These are phyloP conservation scores for Scaptomyza polygonia DNA, from an alignment of 2,888 invertebrate genomes.

Conservation along the genomic window DNA sequence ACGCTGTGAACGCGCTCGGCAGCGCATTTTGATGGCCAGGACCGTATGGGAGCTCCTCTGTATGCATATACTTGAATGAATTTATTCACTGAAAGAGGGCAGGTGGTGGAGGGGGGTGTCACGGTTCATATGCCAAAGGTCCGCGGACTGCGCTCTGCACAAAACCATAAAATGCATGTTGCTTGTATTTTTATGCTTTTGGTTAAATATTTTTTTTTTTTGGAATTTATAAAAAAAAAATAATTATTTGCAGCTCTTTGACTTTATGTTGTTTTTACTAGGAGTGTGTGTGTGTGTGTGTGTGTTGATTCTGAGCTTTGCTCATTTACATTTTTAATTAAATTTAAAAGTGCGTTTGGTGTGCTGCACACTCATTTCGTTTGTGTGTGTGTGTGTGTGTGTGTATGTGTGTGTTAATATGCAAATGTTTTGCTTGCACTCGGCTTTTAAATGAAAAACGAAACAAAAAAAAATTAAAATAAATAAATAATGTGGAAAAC, in stretches of 20 bases:
- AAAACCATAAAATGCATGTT: constrained; percentile 66
- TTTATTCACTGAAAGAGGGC: neutral
- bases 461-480: neutral
- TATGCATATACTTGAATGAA: constrained; percentile 1
- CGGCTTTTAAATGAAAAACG: neutral
- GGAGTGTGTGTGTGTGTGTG: constrained; percentile 17
- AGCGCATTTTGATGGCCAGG: constrained; percentile 63
- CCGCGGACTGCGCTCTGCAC: constrained; percentile 6
- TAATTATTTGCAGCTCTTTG: constrained; percentile 31
- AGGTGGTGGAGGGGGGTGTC: neutral
- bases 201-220: constrained; percentile 31
- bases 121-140: neutral
- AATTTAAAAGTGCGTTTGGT: constrained; percentile 63
- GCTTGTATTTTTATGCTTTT: constrained; percentile 45
- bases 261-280: constrained; percentile 9
- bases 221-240: constrained; percentile 29
- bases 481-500: neutral
- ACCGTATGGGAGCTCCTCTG: constrained; percentile 42
- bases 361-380: constrained; percentile 22
- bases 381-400: neutral
- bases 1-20: constrained; percentile 64
- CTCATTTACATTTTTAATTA: constrained; percentile 75
- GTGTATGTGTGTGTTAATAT: constrained; percentile 30
- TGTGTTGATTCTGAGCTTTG: constrained; percentile 44
- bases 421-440: constrained; percentile 42